Evolutionary conservation across 2,797 vertebrate species (phyloP).

Genomic region (Tamandua tetradactyla): DNA sequence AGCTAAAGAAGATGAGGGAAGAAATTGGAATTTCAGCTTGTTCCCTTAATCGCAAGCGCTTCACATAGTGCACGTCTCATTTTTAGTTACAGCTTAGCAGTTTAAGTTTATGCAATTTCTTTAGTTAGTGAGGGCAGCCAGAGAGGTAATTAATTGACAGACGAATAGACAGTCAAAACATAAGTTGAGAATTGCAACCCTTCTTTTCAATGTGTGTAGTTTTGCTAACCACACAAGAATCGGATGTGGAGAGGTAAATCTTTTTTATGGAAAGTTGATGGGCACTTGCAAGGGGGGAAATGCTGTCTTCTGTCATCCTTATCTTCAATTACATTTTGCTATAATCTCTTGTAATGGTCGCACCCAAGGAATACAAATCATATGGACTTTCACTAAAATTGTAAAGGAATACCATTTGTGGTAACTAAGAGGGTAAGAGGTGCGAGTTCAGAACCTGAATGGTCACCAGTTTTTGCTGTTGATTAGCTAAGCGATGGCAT

Average conservation of each 20-base stretch:
- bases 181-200: not conserved
- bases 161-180: not conserved
- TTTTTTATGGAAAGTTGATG: not conserved
- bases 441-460: not conserved
- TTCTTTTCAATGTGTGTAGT: not conserved
- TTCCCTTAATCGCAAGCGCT: not conserved
- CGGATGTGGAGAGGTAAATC: not conserved
- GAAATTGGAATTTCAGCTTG: not conserved
- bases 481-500: not conserved
- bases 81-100: not conserved
- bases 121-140: conserved; percentile 16
- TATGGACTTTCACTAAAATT: not conserved
- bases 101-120: not conserved
- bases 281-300: not conserved
- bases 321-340: not conserved
- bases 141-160: not conserved
- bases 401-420: not conserved
- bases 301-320: not conserved
- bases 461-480: not conserved
- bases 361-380: not conserved
- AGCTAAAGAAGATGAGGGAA: not conserved
- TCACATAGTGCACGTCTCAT: not conserved
- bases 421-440: not conserved
- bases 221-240: not conserved
- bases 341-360: not conserved